A percentile compares a stretch with the other conserved stretches of the same genome.
phyloP scores from a whole-genome alignment of 2,888 invertebrate genomes.

The Therioaphis trifolii region DNA sequence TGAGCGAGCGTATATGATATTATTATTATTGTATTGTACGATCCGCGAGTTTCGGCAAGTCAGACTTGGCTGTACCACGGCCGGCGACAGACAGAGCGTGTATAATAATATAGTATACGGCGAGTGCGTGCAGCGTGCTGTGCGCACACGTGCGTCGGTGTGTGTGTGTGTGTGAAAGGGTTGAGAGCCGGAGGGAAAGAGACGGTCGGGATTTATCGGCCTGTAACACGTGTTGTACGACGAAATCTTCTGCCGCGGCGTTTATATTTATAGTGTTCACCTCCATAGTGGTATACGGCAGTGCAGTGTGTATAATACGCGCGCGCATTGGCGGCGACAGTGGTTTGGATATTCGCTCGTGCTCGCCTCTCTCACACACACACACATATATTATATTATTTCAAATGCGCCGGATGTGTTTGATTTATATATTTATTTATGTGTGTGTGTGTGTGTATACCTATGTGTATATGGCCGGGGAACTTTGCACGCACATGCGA shows the following conservation, averaged over 20 bases:
- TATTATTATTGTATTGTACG: no score
- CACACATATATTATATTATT: conserved; percentile 30
- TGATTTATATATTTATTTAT: conserved; percentile 39
- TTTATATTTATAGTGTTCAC: conserved; percentile 21
- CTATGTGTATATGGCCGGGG: neutral
- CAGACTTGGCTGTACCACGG: no score
- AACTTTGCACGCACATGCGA: conserved; percentile 37
- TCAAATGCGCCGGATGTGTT: conserved; percentile 52
- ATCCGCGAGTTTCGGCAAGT: no score
- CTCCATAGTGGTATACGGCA: neutral
- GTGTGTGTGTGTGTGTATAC: neutral
- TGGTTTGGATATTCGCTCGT: conserved; percentile 45
- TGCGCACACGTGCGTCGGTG: neutral
- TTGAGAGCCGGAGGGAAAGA: conserved; percentile 19
- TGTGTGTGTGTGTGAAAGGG: conserved; percentile 32
- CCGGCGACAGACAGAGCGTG: no score
- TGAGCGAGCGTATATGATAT: no score
- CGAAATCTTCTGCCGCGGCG: conserved; percentile 50
- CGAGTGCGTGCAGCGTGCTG: no score
- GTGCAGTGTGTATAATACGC: neutral
- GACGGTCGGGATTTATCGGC: conserved; percentile 54
- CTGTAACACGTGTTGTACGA: conserved; percentile 60
- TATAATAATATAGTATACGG: no score
- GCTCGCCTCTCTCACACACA: neutral
- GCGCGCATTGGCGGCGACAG: neutral